Conservation (phyloP, 2,888 invertebrate species). For the Calliopum simillimum region DNA sequence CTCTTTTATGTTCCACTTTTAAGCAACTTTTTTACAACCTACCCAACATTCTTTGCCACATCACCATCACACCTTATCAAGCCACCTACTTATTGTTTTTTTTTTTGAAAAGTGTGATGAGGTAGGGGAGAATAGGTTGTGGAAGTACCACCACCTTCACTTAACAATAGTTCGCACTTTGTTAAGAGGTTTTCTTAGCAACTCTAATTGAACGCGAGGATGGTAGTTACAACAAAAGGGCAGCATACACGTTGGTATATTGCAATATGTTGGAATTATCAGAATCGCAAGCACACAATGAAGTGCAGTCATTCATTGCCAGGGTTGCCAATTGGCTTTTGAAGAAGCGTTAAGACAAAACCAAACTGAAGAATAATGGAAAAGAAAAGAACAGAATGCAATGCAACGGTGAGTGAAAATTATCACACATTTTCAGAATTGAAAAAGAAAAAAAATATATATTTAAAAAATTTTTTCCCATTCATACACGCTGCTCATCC, state of each 20-base stretch:
- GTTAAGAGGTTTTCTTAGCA: conserved; percentile 47
- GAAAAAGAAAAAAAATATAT: conserved; percentile 43
- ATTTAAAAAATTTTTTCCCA: conserved; percentile 36
- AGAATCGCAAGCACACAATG: too few species aligned
- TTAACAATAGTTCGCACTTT: conserved; percentile 48
- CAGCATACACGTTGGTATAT: too few species aligned
- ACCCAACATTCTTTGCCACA: neutral
- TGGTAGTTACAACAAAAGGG: neutral
- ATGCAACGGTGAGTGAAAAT: conserved; percentile 51
- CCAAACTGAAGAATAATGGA: neutral
- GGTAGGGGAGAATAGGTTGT: conserved; percentile 10
- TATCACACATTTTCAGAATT: conserved; percentile 55
- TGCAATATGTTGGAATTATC: too few species aligned
- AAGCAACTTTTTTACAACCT: neutral
- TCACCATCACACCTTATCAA: neutral
- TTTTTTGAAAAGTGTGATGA: neutral
- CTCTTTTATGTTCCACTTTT: neutral
- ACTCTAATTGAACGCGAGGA: conserved; percentile 45
- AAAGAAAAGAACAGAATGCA: conserved; percentile 39
- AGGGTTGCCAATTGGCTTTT: conserved; percentile 19
- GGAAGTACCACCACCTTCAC: conserved; percentile 13
- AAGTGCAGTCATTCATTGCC: neutral
- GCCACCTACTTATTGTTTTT: neutral
- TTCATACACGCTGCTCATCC: conserved; percentile 32
- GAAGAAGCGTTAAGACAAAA: neutral